Base-by-base conservation (phyloP, 2,113 vertebrate species). In the Herpailurus yagouaroundi region DNA sequence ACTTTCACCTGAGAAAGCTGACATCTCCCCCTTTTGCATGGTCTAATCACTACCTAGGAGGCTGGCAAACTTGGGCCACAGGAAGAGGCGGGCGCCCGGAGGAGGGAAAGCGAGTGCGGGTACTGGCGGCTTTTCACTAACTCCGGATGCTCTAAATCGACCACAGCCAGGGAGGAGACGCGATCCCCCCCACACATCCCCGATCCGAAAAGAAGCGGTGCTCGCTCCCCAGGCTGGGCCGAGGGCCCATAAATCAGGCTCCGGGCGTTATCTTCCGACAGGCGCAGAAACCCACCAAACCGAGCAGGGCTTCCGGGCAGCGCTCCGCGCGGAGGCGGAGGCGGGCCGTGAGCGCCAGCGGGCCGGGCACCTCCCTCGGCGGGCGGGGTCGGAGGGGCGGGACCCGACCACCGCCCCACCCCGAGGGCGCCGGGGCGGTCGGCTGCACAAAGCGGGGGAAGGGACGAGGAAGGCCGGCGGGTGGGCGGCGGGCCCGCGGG, bases 301-400 rank as follows among this genome's bases (percentile, higher is more conserved):
- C 0, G 0, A 7, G 76, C 82, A 0, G 7, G 45, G 92, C 60
- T 91, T 68, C 73, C 60, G 0, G 21, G 84, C 80, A 3, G 85
- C 55, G 15, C 79, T 18, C 2, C 0, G 69, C 36, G 23, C 0
- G 55, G 38, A 50, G 90, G 91, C 18, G 11, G 80, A 12, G 69
- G 89, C 64, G 10, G 45, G 52, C 55, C 1, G 45, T 0, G 15
- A n/a, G 89, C 63, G 36, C 68, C 27, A 0, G 23, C 11, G 4
- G 73, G 60, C 77, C 36, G 2, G 27, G 84, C 74, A 8, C 82
- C 79, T 88, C 89, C 79, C 94, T 52, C 86, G 77, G 29, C 92
- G 10, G 92, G 94, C 73, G 68, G 96, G 97, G 97, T 74, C 71
- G 41, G 50, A 89, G 92, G 45, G 96, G 96, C 84, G 94, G 94